Base-by-base conservation (phyloP, 2,113 vertebrate genomes). In the Oxyruncus cristatus region DNA sequence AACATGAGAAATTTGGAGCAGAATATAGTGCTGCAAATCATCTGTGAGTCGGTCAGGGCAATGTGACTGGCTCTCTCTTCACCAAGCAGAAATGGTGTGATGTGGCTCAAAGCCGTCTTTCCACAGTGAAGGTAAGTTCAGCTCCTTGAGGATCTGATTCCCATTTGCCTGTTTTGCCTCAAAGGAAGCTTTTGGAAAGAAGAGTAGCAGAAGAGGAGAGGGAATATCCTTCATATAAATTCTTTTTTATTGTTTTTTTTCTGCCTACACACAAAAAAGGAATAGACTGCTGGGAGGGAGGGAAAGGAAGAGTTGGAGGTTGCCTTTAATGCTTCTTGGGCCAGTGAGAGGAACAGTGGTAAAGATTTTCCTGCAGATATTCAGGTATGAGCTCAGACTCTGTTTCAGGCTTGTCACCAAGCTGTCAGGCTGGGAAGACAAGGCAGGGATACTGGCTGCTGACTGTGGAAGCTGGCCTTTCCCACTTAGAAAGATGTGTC, bases 21-120 rank as follows among this genome's bases (percentile, higher is more conserved):
- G 68, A 66, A 59, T 56, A 70, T 58, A 19, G 35, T n/a, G 93
- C 95, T 96, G 88, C 88, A 96, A 97, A 97, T 97, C 90, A 85
- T 35, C 74, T 28, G 11, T 63, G 79, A 92, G 87, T 97, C 95
- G 97, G 68, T 88, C 61, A 92, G 94, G 91, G 85, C 83, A 95
- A 20, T 6, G 21, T 66, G 79, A 84, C 95, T 94, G 77, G 70
- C 83, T 92, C 94, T 92, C 80, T 95, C 94, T 92, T 97, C 95
- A 94, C 83, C 88, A 87, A 85, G 93, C 78, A 98, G 94, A 95
- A 96, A 92, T 66, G 18, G 32, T 76, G 9, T 59, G 8, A 44
- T 76, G 92, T 96, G 96, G 94, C 96, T 35, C 84, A 63, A 66
- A 86, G 83, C 82, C 93, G 89, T 84, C 58, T 92, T 89, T 89